Conservation (phyloP, 2,113 vertebrate genomes). For the Hymenochirus boettgeri region DNA sequence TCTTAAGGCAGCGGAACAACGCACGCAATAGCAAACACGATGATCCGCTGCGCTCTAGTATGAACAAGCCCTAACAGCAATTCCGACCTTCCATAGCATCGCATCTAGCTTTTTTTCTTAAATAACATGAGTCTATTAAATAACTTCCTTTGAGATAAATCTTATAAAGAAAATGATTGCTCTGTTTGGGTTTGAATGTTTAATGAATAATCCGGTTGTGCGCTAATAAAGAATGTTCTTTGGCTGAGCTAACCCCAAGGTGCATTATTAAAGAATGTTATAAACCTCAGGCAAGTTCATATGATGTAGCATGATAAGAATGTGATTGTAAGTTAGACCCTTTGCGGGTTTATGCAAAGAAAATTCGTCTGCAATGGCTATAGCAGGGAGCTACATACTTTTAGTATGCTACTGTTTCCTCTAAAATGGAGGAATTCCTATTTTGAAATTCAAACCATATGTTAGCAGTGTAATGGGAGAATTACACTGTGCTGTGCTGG, state of each 20-base stretch:
- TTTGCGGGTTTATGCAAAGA: slow-evolving; percentile 34
- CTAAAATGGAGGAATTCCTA: slow-evolving; percentile 43
- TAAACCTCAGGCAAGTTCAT: slow-evolving; percentile 26
- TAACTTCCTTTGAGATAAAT: too few relatives aligned
- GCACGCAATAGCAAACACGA: too few relatives aligned
- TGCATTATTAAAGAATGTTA: slow-evolving; percentile 17
- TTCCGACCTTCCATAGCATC: too few relatives aligned
- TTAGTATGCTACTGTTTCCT: slow-evolving; percentile 41
- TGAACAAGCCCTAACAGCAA: too few relatives aligned
- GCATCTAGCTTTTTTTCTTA: too few relatives aligned
- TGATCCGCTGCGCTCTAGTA: too few relatives aligned
- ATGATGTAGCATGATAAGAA: slow-evolving; percentile 31
- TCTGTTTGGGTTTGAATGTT: too few relatives aligned
- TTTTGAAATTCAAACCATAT: slow-evolving; percentile 41
- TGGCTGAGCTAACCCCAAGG: slow-evolving; percentile 5
- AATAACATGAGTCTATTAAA: too few relatives aligned
- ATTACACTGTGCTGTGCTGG: slow-evolving; percentile 16
- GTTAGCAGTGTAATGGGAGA: slow-evolving; percentile 27
- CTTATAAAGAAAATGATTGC: too few relatives aligned
- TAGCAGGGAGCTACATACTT: slow-evolving; percentile 36
- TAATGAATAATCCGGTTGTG: too few relatives aligned
- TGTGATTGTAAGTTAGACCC: slow-evolving; percentile 29
- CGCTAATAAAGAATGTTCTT: background rate
- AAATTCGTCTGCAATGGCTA: slow-evolving; percentile 35
- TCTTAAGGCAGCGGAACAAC: too few relatives aligned